A percentile compares a stretch with the other conserved stretches of the same genome.
Evolutionary conservation across 2,888 invertebrate genomes (phyloP).

Genomic region (Embidobia sp.): DNA sequence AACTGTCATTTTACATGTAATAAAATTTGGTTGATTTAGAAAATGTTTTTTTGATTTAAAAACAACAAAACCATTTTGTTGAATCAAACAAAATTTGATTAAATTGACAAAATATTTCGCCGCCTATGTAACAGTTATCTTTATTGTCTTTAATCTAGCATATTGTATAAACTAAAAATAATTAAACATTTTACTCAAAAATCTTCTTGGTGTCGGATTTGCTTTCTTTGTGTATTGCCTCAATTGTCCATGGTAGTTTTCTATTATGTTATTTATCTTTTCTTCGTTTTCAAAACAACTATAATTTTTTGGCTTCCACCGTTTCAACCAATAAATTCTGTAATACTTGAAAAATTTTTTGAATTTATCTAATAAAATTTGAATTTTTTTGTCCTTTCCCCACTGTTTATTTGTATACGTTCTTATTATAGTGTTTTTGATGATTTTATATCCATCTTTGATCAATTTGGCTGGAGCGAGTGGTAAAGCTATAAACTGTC

Average conservation of each 20-base stretch:
- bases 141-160: too few relatives aligned
- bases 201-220: not conserved
- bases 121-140: too few relatives aligned
- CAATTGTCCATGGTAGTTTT: not conserved
- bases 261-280: not conserved
- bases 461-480: not conserved
- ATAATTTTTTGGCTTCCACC: not conserved
- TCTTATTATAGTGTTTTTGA: not conserved
- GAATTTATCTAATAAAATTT: not conserved
- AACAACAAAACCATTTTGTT: too few relatives aligned
- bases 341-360: not conserved
- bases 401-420: not conserved
- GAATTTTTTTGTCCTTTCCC: not conserved
- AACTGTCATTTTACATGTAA: too few relatives aligned
- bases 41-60: too few relatives aligned
- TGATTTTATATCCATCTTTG: not conserved
- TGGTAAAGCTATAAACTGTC: not conserved
- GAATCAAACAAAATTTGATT: too few relatives aligned
- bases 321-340: not conserved
- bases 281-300: not conserved
- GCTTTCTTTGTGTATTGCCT: not conserved
- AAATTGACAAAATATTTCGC: too few relatives aligned
- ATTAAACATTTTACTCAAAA: not conserved
- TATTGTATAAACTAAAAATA: not conserved
- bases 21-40: too few relatives aligned